Evolutionary conservation across 2,888 invertebrate genomes (phyloP), one percentile per base, ranked within the genome.

Genomic region (Halictus ligatus): DNA sequence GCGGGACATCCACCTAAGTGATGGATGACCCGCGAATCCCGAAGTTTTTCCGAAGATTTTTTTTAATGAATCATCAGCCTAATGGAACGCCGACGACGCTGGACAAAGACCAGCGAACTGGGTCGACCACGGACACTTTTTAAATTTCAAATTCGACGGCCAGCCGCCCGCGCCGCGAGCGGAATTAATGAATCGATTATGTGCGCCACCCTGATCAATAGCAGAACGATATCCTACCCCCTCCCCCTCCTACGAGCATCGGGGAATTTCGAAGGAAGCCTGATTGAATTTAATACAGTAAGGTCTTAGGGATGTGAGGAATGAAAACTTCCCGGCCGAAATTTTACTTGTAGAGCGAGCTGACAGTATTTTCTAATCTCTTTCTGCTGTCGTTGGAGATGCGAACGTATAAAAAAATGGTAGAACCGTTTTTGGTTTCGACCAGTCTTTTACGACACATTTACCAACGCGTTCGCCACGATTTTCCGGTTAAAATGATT

Each of bases 11-110:
- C 29, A 40, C 43, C 40, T 78, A 54, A 72, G 54, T 78, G 78
- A 78, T 78, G 78, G 78, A 78, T 71, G 43, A 78, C 71, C 78
- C 12, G 71, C 25, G 78, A 72, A 78, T 76, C 29, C 54, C 43
- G 15, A 35, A 81, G 50, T 29, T 76, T 76, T 80, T 60, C 40
- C 54, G 25, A 46, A 71, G 75, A 58, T 69, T 74, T 74, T 64
- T 64, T 80, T 69, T 69, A 80, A 73, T 35, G 60, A 43, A 43
- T 75, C 69, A 46, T 69, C 48, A 25, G 21, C 58, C n/a, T 71
- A 50, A 54, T 58, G 71, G 69, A 43, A 58, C 64, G 46, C 18
- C 46, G 15, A 76, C 46, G 48, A 67, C 60, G 18, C 25, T 10
- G 48, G 48, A n/a, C 43, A 35, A 74, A 54, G 74, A 35, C 35